Evolutionary conservation across 1,140 invertebrate species (phyloP).

Genomic region (Drosophila setifemur): DNA sequence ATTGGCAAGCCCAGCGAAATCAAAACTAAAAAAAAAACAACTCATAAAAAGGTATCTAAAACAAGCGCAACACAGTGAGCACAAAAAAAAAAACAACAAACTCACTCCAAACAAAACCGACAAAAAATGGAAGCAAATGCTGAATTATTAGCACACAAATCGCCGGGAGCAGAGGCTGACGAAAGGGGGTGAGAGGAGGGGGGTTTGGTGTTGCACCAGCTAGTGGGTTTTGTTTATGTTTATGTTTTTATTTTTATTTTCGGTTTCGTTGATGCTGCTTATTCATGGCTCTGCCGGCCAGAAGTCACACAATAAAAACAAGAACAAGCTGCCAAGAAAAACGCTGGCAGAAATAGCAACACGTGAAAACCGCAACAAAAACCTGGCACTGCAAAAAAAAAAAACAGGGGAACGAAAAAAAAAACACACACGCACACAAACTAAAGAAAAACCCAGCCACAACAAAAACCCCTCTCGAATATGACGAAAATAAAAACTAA

Average conservation of each 20-base stretch:
- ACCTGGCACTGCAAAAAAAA: slow-evolving; percentile 31
- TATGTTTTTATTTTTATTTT: slow-evolving; percentile 42
- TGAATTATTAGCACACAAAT: slow-evolving; percentile 74
- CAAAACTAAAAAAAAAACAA: slow-evolving; percentile 27
- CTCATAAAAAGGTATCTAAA: slow-evolving; percentile 35
- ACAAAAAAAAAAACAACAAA: slow-evolving; percentile 13
- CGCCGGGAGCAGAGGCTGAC: slow-evolving; percentile 31
- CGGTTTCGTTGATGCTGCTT: slow-evolving; percentile 39
- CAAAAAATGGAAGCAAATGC: slow-evolving; percentile 62
- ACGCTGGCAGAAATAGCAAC: slow-evolving; percentile 68
- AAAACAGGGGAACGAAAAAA: slow-evolving; percentile 3
- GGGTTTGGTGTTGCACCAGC: background rate
- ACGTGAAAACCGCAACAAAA: slow-evolving; percentile 70
- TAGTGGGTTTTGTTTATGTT: slow-evolving; percentile 37
- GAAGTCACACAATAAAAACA: slow-evolving; percentile 56
- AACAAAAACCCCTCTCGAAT: slow-evolving; percentile 56
- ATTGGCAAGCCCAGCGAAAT: slow-evolving; percentile 23
- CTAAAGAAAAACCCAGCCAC: slow-evolving; percentile 1
- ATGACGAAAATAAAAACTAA: slow-evolving; percentile 70
- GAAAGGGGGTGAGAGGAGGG: slow-evolving; percentile 13
- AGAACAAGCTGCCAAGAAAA: slow-evolving; percentile 40
- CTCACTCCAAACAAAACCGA: slow-evolving; percentile 15
- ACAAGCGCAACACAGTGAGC: slow-evolving; percentile 32
- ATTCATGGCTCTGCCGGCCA: slow-evolving; percentile 38
- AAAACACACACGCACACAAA: slow-evolving; percentile 6